Conservation (phyloP, 53 echinoderm and acorn worm genomes). For the Hippasteria phrygiana region DNA sequence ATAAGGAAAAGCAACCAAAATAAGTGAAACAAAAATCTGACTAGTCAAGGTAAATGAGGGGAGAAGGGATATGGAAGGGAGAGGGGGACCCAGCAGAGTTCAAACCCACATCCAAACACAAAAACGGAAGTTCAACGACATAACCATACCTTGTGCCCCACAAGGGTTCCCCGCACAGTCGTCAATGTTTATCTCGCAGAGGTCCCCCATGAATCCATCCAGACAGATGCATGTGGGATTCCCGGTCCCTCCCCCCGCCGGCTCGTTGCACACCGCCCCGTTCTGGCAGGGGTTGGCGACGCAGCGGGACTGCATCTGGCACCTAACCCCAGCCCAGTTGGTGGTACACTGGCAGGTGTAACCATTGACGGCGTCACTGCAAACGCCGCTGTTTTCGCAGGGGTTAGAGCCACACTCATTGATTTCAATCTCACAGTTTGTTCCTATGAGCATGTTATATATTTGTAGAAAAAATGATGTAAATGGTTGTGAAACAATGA, state of each 20-base stretch:
- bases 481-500: no score
- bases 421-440: conserved; percentile 43
- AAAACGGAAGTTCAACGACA: no score
- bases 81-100: no score
- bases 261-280: conserved; percentile 82
- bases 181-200: conserved; percentile 82
- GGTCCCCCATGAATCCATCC: conserved; percentile 78
- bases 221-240: conserved; percentile 83
- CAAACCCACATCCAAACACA: no score
- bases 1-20: no score
- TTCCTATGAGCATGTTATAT: no score
- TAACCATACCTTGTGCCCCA: conserved; percentile 66
- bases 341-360: conserved; percentile 72
- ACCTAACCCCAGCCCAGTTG: conserved; percentile 75
- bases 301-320: conserved; percentile 84
- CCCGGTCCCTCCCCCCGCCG: conserved; percentile 42
- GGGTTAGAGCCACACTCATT: conserved; percentile 75
- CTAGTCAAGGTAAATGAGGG: background rate
- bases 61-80: background rate
- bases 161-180: conserved; percentile 89
- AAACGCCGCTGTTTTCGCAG: conserved; percentile 77
- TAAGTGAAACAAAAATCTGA: no score
- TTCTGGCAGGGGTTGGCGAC: conserved; percentile 82
- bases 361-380: conserved; percentile 67
- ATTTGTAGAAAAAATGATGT: no score